Evolutionary conservation across 2,888 invertebrate genomes (phyloP).

Genomic region (Sepioteuthis lessoniana): DNA sequence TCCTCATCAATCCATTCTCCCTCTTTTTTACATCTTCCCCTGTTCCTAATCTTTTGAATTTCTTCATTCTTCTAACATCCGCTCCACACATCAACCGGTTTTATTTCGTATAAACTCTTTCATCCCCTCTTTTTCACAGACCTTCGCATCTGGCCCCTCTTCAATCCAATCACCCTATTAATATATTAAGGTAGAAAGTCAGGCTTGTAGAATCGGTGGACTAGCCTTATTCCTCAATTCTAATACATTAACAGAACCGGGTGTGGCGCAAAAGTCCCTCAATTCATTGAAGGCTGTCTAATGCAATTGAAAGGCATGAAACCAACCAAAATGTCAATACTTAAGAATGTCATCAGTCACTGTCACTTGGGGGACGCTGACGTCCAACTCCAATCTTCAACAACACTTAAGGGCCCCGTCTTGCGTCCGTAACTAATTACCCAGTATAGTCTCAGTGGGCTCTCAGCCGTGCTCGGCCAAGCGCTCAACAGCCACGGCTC

Average conservation of each 20-base stretch:
- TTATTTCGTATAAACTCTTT: neutral
- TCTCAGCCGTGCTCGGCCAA: neutral
- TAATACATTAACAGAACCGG: neutral
- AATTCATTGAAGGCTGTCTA: neutral
- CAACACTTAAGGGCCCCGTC: neutral
- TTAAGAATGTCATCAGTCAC: neutral
- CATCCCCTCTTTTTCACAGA: neutral
- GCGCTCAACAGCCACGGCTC: neutral
- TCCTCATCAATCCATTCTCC: neutral
- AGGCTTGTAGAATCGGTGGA: neutral
- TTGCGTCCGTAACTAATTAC: neutral
- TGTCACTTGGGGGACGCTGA: neutral
- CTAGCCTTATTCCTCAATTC: too few relatives aligned
- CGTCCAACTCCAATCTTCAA: neutral
- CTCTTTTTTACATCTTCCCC: neutral
- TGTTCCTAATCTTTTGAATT: neutral
- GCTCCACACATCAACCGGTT: neutral
- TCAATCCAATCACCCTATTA: neutral
- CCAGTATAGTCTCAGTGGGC: neutral
- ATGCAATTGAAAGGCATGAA: neutral
- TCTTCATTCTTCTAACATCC: neutral
- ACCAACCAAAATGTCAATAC: neutral
- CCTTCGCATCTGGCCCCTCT: neutral
- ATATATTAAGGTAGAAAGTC: neutral
- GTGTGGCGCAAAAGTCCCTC: neutral